phyloP scores from a whole-genome alignment of 2,113 vertebrate genomes.

The Chaenocephalus aceratus region DNA sequence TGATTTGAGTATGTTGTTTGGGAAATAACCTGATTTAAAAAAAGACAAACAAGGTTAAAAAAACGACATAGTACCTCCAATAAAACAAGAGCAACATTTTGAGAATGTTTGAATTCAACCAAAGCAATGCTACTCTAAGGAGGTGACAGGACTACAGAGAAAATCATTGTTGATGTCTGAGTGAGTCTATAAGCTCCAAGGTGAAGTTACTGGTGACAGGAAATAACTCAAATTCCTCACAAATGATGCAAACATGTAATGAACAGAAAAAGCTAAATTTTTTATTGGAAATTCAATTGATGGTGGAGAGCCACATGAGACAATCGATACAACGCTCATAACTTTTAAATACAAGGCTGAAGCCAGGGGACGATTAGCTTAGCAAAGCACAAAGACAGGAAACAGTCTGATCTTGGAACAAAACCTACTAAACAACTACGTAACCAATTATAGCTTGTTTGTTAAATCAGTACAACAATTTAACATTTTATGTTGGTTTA shows the following conservation, averaged over 20 bases:
- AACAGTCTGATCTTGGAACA: too few relatives aligned
- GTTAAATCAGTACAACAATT: neutral
- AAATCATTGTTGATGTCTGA: neutral
- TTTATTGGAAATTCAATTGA: neutral
- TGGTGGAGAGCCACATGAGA: neutral
- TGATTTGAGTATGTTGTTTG: neutral
- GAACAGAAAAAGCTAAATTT: neutral
- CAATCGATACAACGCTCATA: neutral
- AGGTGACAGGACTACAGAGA: neutral
- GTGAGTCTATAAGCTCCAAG: conserved; percentile 40
- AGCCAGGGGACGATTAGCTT: neutral
- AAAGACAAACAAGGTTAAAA: neutral
- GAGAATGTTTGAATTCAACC: neutral
- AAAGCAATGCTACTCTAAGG: neutral
- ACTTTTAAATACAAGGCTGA: neutral
- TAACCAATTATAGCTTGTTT: neutral
- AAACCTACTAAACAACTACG: too few relatives aligned
- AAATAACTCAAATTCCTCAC: neutral
- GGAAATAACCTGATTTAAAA: neutral
- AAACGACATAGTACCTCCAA: neutral
- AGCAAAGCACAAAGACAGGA: too few relatives aligned
- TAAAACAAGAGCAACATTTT: neutral
- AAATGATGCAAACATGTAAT: neutral
- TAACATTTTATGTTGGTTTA: too few relatives aligned
- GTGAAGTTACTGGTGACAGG: conserved; percentile 34